phyloP scores from a whole-genome alignment of 2,888 invertebrate genomes.

The Laothoe populi region DNA sequence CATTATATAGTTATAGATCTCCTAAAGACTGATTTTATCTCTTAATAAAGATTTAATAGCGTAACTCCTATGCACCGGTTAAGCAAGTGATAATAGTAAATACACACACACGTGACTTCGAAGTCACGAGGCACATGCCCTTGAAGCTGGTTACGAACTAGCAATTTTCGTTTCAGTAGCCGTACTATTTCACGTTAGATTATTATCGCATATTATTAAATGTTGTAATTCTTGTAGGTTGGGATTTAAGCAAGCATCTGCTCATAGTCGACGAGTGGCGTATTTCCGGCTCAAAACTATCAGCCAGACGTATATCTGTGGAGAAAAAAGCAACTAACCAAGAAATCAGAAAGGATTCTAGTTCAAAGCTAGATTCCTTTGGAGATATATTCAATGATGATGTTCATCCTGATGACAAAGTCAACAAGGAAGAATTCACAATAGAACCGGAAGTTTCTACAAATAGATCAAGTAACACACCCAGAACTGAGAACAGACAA shows the following conservation, averaged over 20 bases:
- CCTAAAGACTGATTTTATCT: no score
- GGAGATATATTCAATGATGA: conserved; percentile 7
- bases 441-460: conserved; percentile 17
- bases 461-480: background rate
- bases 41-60: no score
- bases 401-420: background rate
- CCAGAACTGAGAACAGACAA: background rate
- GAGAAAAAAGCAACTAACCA: conserved; percentile 35
- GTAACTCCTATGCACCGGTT: no score
- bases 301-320: conserved; percentile 29
- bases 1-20: no score
- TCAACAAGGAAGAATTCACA: conserved; percentile 5
- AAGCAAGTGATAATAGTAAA: no score
- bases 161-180: no score
- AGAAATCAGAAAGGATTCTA: conserved; percentile 31
- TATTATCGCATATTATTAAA: no score
- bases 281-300: conserved; percentile 37
- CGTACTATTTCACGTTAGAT: no score
- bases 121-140: no score
- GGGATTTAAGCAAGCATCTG: conserved; percentile 84
- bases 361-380: background rate
- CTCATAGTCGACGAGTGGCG: conserved; percentile 86
- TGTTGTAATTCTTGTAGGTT: conserved; percentile 70
- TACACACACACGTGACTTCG: no score
- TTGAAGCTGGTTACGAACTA: no score